Conservation (phyloP, 2,797 vertebrate genomes). For the Cryptoblepharus egeriae region DNA sequence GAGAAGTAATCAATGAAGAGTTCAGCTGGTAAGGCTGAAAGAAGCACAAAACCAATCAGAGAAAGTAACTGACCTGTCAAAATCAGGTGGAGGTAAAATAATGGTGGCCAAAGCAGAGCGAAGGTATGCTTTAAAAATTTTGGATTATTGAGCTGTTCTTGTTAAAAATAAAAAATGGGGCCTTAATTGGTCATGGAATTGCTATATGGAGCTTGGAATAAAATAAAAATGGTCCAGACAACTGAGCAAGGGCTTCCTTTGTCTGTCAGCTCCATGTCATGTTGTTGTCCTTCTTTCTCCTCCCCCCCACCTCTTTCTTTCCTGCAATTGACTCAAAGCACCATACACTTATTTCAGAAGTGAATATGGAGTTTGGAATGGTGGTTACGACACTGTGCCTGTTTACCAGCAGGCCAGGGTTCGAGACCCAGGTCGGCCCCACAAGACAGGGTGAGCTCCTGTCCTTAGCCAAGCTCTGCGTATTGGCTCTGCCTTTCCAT, state of each 20-base stretch:
- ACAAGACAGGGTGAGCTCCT: too few species aligned
- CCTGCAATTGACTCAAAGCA: background rate
- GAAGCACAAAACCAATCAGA: conserved; percentile 17
- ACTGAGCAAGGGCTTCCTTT: background rate
- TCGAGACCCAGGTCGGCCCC: too few species aligned
- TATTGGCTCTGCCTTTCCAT: too few species aligned
- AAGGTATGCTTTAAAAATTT: background rate
- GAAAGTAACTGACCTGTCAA: conserved; percentile 9
- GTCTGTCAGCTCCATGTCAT: too few species aligned
- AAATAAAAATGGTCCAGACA: background rate
- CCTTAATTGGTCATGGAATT: background rate
- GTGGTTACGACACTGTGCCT: too few species aligned
- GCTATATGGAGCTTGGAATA: background rate
- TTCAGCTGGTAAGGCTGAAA: conserved; percentile 7
- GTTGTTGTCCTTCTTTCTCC: background rate
- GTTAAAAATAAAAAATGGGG: background rate
- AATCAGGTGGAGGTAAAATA: background rate
- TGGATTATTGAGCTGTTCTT: background rate
- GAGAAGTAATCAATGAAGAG: conserved; percentile 23
- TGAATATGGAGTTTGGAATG: background rate
- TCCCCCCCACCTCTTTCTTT: background rate
- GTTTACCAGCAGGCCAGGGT: too few species aligned
- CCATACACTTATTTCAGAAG: background rate
- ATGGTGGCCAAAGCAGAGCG: background rate
- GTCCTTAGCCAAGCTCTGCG: too few species aligned